Conservation (phyloP, 2,113 vertebrate genomes). For the Turdus rufiventris region DNA sequence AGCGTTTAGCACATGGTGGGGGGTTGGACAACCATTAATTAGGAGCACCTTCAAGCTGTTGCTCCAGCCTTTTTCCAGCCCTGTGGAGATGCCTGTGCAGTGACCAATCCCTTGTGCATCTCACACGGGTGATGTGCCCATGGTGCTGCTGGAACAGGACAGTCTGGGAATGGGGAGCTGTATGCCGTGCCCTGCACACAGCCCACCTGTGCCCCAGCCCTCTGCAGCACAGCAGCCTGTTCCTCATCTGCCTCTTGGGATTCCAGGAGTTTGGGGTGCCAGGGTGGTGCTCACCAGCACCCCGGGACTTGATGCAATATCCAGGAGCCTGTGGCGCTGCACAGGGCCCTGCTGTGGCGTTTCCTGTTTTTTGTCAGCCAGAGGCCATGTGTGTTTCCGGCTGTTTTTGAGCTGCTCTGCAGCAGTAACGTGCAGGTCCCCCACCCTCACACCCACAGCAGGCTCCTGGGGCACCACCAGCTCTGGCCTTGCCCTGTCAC, state of each 20-base stretch:
- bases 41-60: not conserved
- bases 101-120: not conserved
- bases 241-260: not conserved
- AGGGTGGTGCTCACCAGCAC: fast-evolving
- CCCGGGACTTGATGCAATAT: not conserved
- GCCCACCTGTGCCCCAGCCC: not conserved
- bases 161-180: not conserved
- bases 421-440: fast-evolving
- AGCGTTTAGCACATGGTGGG: fast-evolving
- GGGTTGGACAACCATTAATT: not conserved
- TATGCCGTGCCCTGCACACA: fast-evolving
- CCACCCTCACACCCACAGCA: not conserved
- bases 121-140: not conserved
- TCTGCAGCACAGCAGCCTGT: not conserved
- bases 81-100: fast-evolving
- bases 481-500: not conserved
- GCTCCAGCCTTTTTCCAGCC: not conserved
- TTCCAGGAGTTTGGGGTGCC: not conserved
- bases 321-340: fast-evolving
- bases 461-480: not conserved
- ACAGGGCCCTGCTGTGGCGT: not conserved
- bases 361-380: conserved; percentile 56
- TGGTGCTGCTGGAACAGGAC: fast-evolving
- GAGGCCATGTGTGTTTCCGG: conserved; percentile 10
- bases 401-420: not conserved